Percentiles rank a stretch among this genome's conserved stretches.
Conservation (phyloP, 2,797 vertebrate genomes). For the Austrolebias charrua region DNA sequence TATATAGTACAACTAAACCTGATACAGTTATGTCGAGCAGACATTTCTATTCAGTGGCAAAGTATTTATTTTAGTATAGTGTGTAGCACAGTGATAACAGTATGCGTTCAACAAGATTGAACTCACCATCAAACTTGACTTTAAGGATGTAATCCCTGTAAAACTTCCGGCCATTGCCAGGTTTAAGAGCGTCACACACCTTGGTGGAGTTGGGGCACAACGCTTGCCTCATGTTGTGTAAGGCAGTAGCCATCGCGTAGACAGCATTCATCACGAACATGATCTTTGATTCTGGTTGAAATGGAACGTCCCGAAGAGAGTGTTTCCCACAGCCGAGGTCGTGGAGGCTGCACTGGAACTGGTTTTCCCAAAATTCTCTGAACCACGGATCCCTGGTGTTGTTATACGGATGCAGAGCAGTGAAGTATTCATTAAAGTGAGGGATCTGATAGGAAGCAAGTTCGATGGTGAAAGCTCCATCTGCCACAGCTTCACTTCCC, state of each 20-base stretch:
- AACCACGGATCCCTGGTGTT: conserved; percentile 98
- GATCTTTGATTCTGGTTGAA: conserved; percentile 97
- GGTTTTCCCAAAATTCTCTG: conserved; percentile 96
- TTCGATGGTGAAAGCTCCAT: conserved; percentile 96
- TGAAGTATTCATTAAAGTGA: conserved; percentile 93
- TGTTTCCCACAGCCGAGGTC: conserved; percentile 84
- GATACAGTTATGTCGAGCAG: too few species aligned
- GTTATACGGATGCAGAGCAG: conserved; percentile 86
- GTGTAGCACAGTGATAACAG: too few species aligned
- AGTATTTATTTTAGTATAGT: too few species aligned
- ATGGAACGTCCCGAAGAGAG: conserved; percentile 84
- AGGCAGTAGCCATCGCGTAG: conserved; percentile 92
- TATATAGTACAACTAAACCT: too few species aligned
- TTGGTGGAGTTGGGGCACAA: conserved; percentile 90
- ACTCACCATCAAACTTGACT: conserved; percentile 94
- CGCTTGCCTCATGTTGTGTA: conserved; percentile 93
- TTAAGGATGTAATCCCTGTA: conserved; percentile 98
- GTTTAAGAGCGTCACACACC: conserved; percentile 91
- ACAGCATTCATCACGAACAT: conserved; percentile 97
- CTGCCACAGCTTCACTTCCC: conserved; percentile 88
- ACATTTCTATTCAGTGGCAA: too few species aligned
- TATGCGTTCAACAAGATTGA: conserved; percentile 1
- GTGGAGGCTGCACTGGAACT: conserved; percentile 90
- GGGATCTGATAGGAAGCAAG: conserved; percentile 92
- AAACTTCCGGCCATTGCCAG: conserved; percentile 91